These are phyloP conservation scores for Lasioglossum vierecki DNA, from an alignment of 2,888 invertebrate genomes.

Conservation along the genomic window DNA sequence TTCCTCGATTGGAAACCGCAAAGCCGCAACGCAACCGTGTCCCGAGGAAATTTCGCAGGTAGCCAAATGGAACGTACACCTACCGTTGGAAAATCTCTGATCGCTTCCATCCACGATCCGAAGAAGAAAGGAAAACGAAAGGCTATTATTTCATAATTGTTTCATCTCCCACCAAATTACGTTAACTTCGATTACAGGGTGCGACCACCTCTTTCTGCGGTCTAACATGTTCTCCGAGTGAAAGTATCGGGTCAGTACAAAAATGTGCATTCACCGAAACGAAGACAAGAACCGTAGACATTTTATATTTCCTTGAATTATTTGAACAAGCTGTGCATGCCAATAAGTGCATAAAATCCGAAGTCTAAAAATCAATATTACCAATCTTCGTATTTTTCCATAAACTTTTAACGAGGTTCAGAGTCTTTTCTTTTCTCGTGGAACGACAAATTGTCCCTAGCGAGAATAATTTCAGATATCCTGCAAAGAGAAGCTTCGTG, in stretches of 20 bases:
- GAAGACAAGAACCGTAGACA: neutral
- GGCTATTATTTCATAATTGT: neutral
- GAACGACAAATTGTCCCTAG: neutral
- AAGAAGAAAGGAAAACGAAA: neutral
- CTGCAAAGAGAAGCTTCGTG: neutral
- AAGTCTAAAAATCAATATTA: neutral
- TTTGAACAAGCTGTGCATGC: neutral
- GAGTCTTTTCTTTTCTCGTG: neutral
- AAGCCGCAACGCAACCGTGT: constrained; percentile 37
- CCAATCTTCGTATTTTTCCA: neutral
- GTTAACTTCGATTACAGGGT: neutral
- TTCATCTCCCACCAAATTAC: neutral
- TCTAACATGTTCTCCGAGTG: neutral
- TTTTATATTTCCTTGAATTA: neutral
- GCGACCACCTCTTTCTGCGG: neutral
- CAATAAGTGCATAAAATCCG: too few species aligned
- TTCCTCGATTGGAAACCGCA: constrained; percentile 56
- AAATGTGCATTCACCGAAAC: neutral
- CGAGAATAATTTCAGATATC: neutral
- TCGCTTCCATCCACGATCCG: neutral
- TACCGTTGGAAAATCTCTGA: constrained; percentile 1
- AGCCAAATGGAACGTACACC: constrained; percentile 46
- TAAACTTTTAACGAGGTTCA: neutral
- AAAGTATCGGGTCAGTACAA: neutral
- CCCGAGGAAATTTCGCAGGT: constrained; percentile 43